These are phyloP conservation scores for Semnornis frantzii DNA, from an alignment of 2,113 vertebrate species.

Conservation along the genomic window DNA sequence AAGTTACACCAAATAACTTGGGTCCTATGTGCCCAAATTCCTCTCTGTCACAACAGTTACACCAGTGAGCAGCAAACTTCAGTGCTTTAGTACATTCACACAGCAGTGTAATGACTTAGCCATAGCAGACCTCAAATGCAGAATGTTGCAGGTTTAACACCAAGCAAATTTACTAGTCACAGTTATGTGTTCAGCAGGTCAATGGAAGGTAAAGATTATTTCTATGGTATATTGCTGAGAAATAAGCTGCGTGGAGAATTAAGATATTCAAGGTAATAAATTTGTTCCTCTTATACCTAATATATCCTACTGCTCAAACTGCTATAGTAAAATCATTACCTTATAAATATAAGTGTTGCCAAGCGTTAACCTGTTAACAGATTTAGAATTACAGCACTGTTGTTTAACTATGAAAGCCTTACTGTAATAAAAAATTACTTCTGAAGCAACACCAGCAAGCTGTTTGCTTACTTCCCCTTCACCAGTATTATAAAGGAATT, in stretches of 20 bases:
- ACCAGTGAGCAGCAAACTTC: neutral
- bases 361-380: slow-evolving; percentile 31
- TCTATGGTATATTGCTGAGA: neutral
- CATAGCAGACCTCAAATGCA: neutral
- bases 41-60: neutral
- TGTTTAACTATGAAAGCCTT: slow-evolving; percentile 1
- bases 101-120: accelerated
- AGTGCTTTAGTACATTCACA: neutral
- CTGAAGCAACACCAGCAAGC: neutral
- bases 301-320: neutral
- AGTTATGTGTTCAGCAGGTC: neutral
- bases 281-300: neutral
- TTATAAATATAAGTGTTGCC: slow-evolving; percentile 13
- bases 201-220: neutral
- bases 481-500: neutral
- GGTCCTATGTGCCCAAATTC: neutral
- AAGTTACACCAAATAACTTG: neutral
- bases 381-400: neutral
- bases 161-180: neutral
- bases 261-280: slow-evolving; percentile 42
- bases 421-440: neutral
- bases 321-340: slow-evolving; percentile 32
- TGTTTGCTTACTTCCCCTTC: neutral
- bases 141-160: neutral
- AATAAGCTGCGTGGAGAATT: slow-evolving; percentile 17